Evolutionary conservation across 2,797 vertebrate genomes (phyloP).

Genomic region (Brotula barbata): DNA sequence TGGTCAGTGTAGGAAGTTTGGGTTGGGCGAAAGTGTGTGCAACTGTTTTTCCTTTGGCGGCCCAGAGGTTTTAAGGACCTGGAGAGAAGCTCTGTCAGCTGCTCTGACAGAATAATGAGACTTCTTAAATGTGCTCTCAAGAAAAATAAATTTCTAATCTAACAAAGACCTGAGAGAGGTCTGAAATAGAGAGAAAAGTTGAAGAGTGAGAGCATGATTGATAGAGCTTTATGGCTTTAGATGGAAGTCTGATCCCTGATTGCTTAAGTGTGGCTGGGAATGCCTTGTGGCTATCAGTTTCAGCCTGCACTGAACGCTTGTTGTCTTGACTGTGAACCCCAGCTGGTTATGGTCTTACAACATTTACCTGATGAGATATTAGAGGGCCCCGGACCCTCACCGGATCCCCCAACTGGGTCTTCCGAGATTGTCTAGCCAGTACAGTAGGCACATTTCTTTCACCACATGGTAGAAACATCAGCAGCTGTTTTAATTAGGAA

Average conservation of each 20-base stretch:
- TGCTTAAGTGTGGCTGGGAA: constrained; percentile 24
- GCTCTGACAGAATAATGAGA: constrained; percentile 55
- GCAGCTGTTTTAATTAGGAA: constrained; percentile 69
- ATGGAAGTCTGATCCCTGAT: constrained; percentile 31
- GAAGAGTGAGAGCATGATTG: constrained; percentile 6
- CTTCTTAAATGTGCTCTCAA: constrained; percentile 43
- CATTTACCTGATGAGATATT: constrained; percentile 59
- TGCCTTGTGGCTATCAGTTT: constrained; percentile 24
- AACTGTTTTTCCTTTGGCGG: constrained; percentile 46
- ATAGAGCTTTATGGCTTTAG: constrained; percentile 23
- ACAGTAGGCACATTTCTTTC: constrained; percentile 34
- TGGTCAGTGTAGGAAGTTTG: constrained; percentile 57
- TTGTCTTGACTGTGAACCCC: constrained; percentile 56
- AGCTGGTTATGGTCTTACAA: constrained; percentile 38
- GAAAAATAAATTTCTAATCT: constrained; percentile 49
- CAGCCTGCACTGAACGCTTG: constrained; percentile 15
- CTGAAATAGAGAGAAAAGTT: constrained; percentile 5
- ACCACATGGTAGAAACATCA: constrained; percentile 65
- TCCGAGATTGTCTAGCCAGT: constrained; percentile 24
- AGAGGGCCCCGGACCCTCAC: constrained; percentile 45
- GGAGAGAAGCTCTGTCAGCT: constrained; percentile 51
- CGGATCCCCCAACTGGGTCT: constrained; percentile 40
- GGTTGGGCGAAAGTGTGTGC: constrained; percentile 53
- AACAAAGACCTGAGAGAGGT: constrained; percentile 17
- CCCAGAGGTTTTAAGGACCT: constrained; percentile 51